Percentiles rank a stretch among this genome's conserved stretches.
These are phyloP conservation scores for Harpagoxenus sublaevis DNA, from an alignment of 2,888 invertebrate genomes.

Conservation along the genomic window DNA sequence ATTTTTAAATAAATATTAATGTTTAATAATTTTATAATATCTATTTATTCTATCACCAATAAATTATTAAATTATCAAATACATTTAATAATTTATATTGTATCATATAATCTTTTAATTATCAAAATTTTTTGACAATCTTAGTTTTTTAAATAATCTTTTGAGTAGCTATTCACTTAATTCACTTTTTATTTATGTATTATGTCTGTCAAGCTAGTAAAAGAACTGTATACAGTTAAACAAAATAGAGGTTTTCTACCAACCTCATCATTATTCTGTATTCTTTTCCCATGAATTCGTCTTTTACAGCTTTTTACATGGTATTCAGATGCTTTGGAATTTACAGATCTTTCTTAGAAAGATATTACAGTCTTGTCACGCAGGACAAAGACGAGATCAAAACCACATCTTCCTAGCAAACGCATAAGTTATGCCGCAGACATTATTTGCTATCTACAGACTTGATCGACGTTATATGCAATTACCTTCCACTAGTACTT, in stretches of 20 bases:
- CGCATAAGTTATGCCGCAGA: conserved; percentile 18
- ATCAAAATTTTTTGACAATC: not conserved
- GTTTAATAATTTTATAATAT: not conserved
- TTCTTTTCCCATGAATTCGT: conserved; percentile 20
- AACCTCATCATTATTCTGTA: not conserved
- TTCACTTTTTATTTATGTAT: not conserved
- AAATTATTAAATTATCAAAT: not conserved
- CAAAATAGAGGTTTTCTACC: not conserved
- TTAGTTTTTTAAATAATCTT: not conserved
- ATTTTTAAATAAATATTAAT: conserved; percentile 4
- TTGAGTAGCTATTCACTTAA: not conserved
- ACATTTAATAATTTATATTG: not conserved
- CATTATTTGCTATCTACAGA: conserved; percentile 41
- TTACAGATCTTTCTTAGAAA: not conserved
- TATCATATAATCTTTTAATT: not conserved
- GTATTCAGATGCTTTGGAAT: not conserved
- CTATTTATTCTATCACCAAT: not conserved
- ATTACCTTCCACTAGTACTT: conserved; percentile 17
- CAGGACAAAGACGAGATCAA: conserved; percentile 26
- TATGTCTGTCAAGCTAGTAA: not conserved
- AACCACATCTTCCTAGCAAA: conserved; percentile 6
- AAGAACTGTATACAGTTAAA: not conserved
- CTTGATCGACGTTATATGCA: conserved; percentile 31
- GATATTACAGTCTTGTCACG: conserved; percentile 22
- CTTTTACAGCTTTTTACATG: not conserved